A percentile compares a stretch with the other conserved stretches of the same genome.
Conservation (phyloP, 2,113 vertebrate species). For the Ciconia stormi region DNA sequence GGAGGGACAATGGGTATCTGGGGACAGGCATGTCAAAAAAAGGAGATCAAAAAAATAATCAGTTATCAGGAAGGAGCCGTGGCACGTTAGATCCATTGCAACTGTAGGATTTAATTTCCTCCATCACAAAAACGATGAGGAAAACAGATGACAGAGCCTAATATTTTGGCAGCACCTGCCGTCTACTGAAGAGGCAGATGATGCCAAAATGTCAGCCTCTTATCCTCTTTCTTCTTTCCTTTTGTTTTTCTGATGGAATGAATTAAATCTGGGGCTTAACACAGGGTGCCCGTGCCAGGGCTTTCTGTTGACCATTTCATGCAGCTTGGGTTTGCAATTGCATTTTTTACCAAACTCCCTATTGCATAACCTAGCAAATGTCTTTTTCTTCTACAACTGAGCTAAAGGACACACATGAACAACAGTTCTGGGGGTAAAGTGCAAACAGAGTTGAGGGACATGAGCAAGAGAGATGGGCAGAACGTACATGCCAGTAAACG, state of each 20-base stretch:
- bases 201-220: background rate
- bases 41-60: background rate
- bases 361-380: background rate
- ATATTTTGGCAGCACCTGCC: slow-evolving; percentile 31
- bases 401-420: background rate
- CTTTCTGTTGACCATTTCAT: background rate
- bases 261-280: background rate
- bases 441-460: background rate
- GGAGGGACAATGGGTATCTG: background rate
- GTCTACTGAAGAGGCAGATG: background rate
- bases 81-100: background rate
- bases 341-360: background rate
- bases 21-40: background rate
- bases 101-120: background rate
- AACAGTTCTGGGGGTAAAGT: background rate
- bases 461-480: background rate
- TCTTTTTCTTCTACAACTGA: background rate
- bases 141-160: slow-evolving; percentile 17
- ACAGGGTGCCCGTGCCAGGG: background rate
- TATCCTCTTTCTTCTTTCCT: background rate
- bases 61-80: background rate
- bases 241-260: background rate
- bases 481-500: fast-evolving
- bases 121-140: background rate
- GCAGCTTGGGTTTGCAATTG: background rate